Base-by-base conservation (phyloP, 2,888 invertebrate genomes). In the Cataglyphis rosenhaueri region DNA sequence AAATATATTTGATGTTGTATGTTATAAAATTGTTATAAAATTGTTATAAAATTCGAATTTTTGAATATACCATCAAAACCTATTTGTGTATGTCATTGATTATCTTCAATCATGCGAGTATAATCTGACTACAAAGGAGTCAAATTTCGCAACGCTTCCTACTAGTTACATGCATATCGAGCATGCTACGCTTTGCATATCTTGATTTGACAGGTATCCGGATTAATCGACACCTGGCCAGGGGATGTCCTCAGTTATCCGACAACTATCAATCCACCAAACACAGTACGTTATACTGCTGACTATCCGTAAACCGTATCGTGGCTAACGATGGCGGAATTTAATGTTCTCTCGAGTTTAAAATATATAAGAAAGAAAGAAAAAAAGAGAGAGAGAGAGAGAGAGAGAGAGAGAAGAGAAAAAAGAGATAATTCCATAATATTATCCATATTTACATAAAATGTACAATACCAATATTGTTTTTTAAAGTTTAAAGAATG, bases 101-200 rank as follows among this genome's bases (percentile, higher is more conserved):
- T 81, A 55, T 66, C 70, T 29, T 84, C 82, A 38, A 32, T 21
- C 71, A 66, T n/a, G 52, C 73, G 64, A 68, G 35, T 61, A 55
- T 82, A 82, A 86, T 76, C 76, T 65, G 59, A 68, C 59, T 68
- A 84, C 83, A 84, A 84, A 86, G 85, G 85, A 84, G 75, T 79
- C 79, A 71, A 81, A 84, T 84, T 79, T 84, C 85, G 59, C 29
- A 71, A 35, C 75, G 64, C 70, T 74, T 82, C 73, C 68, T 59
- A 61, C 70, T 82, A 68, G 79, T 74, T 84, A 64, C 64, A 48
- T 75, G 79, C 84, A 70, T 71, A 79, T 84, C 84, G 74, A 52
- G 71, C 82, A 71, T 38, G 75, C 59, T 18, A 64, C 74, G 70
- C 78, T 64, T 65, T 71, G 83, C 83, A 73, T 81, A 85, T 85